Base-by-base conservation (phyloP, 37 sponge, comb jelly and placozoan genomes). In the Amphimedon queenslandica region DNA sequence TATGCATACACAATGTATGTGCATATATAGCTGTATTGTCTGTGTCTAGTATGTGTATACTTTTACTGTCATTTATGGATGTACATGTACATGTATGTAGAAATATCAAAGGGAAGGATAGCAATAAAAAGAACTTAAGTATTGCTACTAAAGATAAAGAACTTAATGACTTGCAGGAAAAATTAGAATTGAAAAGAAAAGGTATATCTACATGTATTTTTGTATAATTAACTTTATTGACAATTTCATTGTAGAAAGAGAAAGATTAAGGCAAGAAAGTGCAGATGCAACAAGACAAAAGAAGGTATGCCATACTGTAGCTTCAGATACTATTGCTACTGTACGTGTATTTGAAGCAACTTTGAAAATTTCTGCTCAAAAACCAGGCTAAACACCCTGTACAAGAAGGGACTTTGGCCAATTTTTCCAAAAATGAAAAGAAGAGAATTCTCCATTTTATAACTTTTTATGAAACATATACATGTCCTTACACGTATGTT, bases 141-240 rank as follows among this genome's bases (percentile, higher is more conserved):
- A n/a, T 68, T 8, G 40, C 24, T n/a, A 28, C 63, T 29, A 27
- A 70, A 23, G 64, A 73, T 18, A 57, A 75, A 64, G 63, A 83
- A 37, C 63, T 89, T 6, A 37, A 32, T 6, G 66, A 58, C 37
- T 42, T 89, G 38, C 89, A 89, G 53, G 69, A 89, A n/a, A 83
- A 71, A 31, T 36, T 89, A 42, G 84, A 83, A 40, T 37, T 40
- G 56, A 89, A 56, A 58, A 69, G 80, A 55, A 89, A 43, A 89
- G 84, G 89, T 89, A 28, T 21, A 32, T 4, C 10, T 30, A 2
- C n/a, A 64, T 41, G 51, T 21, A 40, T 27, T 5, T 2, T 25
- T 6, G 4, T 21, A 11, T 8, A 60, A 28, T 61, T n/a, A 23
- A n/a, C 27, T 23, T 3, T 35, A 47, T 47, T 18, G 8, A 8